Evolutionary conservation across 2,113 vertebrate genomes (phyloP).

Genomic region (Oxygymnocypris stewartii): DNA sequence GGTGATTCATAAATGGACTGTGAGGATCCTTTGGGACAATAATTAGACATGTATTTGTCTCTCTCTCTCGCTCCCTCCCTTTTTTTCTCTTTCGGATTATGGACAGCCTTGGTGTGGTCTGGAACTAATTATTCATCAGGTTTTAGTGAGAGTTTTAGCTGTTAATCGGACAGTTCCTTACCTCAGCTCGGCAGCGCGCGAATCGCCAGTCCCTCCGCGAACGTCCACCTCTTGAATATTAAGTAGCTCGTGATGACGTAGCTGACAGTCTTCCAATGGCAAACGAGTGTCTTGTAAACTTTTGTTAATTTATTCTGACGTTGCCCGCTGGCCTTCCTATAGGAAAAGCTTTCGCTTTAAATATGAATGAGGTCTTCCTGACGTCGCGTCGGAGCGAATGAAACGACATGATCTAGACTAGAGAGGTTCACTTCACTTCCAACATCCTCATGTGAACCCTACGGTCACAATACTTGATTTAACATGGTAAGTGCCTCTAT

Average conservation of each 20-base stretch:
- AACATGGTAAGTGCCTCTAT: not conserved
- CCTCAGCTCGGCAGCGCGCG: not conserved
- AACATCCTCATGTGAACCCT: slow-evolving; percentile 68
- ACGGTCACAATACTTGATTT: slow-evolving; percentile 43
- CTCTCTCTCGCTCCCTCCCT: slow-evolving; percentile 59
- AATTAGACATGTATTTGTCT: slow-evolving; percentile 61
- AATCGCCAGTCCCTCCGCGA: not conserved
- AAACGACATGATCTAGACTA: slow-evolving; percentile 10
- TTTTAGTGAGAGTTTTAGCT: slow-evolving; percentile 14
- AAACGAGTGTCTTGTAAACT: not conserved
- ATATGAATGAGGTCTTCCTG: not conserved
- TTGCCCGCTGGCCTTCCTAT: not conserved
- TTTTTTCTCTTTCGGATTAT: slow-evolving; percentile 48
- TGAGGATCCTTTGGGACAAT: slow-evolving; percentile 69
- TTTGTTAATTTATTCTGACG: not conserved
- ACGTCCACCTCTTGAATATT: slow-evolving; percentile 24
- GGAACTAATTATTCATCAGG: slow-evolving; percentile 16
- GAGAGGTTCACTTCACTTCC: slow-evolving; percentile 22
- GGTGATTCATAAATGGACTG: slow-evolving; percentile 73
- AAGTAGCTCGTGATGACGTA: slow-evolving; percentile 12
- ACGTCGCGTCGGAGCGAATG: not conserved
- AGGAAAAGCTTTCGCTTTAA: not conserved
- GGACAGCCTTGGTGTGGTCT: not conserved
- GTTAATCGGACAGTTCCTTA: not conserved
- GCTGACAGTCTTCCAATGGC: not conserved